Percentiles rank a stretch among this genome's conserved stretches.
phyloP scores from a whole-genome alignment of 2,113 vertebrate species.

The Eupsittula cactorum region DNA sequence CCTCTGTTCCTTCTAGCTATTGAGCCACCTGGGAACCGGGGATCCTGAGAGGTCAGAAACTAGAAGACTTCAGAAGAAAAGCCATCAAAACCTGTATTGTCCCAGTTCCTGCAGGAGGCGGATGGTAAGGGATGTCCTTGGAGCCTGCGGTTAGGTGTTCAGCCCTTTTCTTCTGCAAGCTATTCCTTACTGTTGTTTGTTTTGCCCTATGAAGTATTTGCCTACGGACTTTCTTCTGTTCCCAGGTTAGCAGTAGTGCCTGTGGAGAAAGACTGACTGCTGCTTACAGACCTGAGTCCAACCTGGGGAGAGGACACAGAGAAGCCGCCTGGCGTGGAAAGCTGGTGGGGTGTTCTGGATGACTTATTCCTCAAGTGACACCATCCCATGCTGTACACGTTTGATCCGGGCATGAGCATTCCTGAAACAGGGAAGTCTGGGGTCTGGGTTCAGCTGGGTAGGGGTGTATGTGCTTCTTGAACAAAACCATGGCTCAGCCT shows the following conservation, averaged over 20 bases:
- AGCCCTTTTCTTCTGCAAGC: background rate
- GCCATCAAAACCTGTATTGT: background rate
- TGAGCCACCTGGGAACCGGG: background rate
- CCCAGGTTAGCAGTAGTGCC: background rate
- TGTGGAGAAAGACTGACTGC: background rate
- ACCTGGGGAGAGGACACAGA: background rate
- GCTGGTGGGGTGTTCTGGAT: background rate
- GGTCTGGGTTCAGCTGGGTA: background rate
- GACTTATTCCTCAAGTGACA: background rate
- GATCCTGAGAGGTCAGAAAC: background rate
- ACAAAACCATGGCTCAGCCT: background rate
- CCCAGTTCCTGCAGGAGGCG: background rate
- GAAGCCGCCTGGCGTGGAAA: background rate
- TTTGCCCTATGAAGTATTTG: background rate
- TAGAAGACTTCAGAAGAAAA: background rate
- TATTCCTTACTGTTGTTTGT: background rate
- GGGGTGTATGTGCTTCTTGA: background rate
- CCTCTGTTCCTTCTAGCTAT: background rate
- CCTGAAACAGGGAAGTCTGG: background rate
- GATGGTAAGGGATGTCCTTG: background rate
- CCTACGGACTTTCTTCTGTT: background rate
- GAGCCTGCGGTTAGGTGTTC: background rate
- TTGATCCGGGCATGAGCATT: background rate
- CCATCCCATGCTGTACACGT: rapidly evolving
- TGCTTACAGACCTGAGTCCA: background rate